A percentile compares a stretch with the other conserved stretches of the same genome.
Conservation (phyloP, 2,113 vertebrate species). For the Xerus inauris region DNA sequence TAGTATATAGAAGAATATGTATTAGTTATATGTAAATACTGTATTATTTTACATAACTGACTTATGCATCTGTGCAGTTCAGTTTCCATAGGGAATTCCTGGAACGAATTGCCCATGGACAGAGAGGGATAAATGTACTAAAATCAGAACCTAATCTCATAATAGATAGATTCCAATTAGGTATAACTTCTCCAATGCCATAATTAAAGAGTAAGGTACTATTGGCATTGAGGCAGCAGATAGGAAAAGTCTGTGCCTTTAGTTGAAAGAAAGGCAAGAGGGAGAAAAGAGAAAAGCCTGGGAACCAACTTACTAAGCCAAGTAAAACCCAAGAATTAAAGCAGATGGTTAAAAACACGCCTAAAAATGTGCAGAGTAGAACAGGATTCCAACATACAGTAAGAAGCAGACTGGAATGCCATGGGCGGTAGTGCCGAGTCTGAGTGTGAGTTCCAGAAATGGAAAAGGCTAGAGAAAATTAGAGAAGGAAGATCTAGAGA, state of each 20-base stretch:
- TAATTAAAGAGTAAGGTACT: background rate
- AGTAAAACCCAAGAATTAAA: background rate
- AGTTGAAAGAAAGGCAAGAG: background rate
- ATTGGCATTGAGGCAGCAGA: background rate
- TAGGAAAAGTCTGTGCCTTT: background rate
- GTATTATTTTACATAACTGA: background rate
- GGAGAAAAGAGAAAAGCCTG: background rate
- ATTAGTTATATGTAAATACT: background rate
- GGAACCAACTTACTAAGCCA: background rate
- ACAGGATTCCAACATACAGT: background rate
- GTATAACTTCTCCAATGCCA: background rate
- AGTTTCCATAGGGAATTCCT: background rate
- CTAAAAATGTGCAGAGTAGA: background rate
- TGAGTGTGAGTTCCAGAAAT: background rate
- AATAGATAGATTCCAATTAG: background rate
- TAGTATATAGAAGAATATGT: fast-evolving
- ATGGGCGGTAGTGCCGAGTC: background rate
- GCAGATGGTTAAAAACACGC: background rate
- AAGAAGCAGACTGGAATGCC: background rate
- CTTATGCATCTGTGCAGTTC: background rate
- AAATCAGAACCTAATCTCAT: background rate
- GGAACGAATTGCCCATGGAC: fast-evolving
- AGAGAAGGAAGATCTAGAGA: background rate
- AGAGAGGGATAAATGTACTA: background rate
- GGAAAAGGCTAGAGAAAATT: background rate